Percentiles rank a stretch among this genome's conserved stretches.
Evolutionary conservation across 2,888 invertebrate genomes (phyloP).

Genomic region (Strigamia crassipes): DNA sequence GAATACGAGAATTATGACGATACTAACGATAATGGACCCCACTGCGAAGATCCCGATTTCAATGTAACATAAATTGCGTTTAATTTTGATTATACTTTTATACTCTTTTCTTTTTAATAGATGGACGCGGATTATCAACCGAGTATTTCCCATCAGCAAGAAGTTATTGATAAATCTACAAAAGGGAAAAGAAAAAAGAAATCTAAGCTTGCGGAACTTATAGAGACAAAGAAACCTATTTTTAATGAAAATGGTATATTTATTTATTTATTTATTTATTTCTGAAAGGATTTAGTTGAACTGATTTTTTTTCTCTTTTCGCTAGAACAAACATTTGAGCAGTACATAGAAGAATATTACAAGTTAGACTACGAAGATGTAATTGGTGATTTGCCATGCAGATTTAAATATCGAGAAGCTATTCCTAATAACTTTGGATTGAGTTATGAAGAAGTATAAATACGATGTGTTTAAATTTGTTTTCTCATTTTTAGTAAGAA

Average conservation of each 20-base stretch:
- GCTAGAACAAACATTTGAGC: constrained; percentile 70
- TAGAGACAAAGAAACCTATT: constrained; percentile 77
- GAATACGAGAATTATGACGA: background rate
- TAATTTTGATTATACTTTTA: background rate
- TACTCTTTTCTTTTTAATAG: constrained; percentile 59
- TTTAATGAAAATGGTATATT: constrained; percentile 71
- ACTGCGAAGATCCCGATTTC: constrained; percentile 71
- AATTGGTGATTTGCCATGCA: constrained; percentile 83
- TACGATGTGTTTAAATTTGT: background rate
- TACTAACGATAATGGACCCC: constrained; percentile 50
- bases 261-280: background rate
- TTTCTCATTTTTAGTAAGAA: background rate
- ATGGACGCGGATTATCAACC: constrained; percentile 89
- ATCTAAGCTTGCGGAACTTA: constrained; percentile 75
- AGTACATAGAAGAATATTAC: constrained; percentile 94
- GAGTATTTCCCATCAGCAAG: constrained; percentile 63
- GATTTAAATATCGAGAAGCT: constrained; percentile 88
- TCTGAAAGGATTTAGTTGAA: background rate
- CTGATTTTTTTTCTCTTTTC: constrained; percentile 50
- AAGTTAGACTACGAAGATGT: constrained; percentile 94
- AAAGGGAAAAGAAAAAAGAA: constrained; percentile 65
- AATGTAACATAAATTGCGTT: constrained; percentile 64
- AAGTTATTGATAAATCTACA: constrained; percentile 63
- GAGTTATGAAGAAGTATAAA: constrained; percentile 82
- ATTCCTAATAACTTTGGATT: constrained; percentile 90